Evolutionary conservation across 2,888 invertebrate genomes (phyloP), one percentile per base, ranked within the genome.

Genomic region (Venusia cambrica): DNA sequence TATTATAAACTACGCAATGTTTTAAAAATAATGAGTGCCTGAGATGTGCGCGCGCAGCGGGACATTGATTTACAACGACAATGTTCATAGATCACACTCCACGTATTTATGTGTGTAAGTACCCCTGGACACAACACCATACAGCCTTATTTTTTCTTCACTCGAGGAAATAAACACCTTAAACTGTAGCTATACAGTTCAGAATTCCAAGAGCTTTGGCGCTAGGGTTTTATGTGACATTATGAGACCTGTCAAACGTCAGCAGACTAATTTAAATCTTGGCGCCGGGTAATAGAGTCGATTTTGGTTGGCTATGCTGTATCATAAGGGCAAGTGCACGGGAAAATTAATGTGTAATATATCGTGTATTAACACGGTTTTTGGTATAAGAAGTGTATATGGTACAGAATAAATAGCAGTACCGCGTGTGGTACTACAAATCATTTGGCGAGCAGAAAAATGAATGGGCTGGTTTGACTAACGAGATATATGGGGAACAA

Each of bases 11-110:
- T 57, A 62, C 50, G 66, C 59, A 63, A 64, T 73, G 71, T 73
- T 73, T 72, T 72, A 69, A 68, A 73, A 75, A 72, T 74, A 75
- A 66, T 61, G 68, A 62, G 58, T 53, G 57, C 51, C 35, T 45
- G 47, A 54, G 50, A 54, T 57, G 63, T 56, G 58, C 51, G 28
- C 21, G 56, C 68, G 50, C 69, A 54, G 66, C 68, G 59, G 69
- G 71, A 45, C 44, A 39, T 54, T 62, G 64, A 69, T 59, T 59
- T 63, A 65, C 59, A 54, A 55, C 54, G 70, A 70, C 70, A 60
- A 42, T 44, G 45, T 44, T 49, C 71, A 66, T 72, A 71, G 64
- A 72, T 73, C 70, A 73, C 70, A 31, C 64, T 38, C 57, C 54
- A 48, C 54, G 58, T 54, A 59, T 58, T 60, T 62, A 57, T 54